Evolutionary conservation across 2,113 vertebrate species (phyloP).

Genomic region (Sisor rabdophorus): DNA sequence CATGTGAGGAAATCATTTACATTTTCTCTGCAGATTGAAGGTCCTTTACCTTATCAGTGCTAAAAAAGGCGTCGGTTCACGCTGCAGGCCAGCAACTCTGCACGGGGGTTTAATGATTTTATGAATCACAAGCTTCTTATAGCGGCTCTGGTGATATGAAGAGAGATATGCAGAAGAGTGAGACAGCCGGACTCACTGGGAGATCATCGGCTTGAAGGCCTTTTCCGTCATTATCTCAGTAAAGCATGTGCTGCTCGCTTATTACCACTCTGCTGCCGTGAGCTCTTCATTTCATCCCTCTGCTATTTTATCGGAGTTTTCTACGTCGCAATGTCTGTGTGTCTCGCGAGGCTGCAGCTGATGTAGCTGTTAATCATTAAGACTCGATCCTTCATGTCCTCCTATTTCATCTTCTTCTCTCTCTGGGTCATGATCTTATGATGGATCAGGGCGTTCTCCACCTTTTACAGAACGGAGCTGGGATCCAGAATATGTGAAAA

Average conservation of each 20-base stretch:
- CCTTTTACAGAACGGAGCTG: slow-evolving; percentile 63
- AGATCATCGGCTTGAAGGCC: slow-evolving; percentile 56
- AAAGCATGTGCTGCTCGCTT: slow-evolving; percentile 51
- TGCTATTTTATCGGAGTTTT: slow-evolving; percentile 53
- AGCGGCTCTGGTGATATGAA: slow-evolving; percentile 60
- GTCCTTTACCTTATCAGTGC: slow-evolving; percentile 51
- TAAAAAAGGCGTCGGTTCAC: slow-evolving; percentile 54
- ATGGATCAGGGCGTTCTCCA: slow-evolving; percentile 65
- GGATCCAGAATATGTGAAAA: slow-evolving; percentile 67
- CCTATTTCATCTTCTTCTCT: slow-evolving; percentile 50
- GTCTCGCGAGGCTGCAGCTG: slow-evolving; percentile 51
- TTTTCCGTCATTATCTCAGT: slow-evolving; percentile 58
- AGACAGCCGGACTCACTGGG: slow-evolving; percentile 50
- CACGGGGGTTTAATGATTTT: slow-evolving; percentile 56
- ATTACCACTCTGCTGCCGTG: slow-evolving; percentile 57
- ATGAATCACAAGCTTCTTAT: slow-evolving; percentile 53
- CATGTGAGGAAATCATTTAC: slow-evolving; percentile 52
- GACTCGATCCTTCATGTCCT: slow-evolving; percentile 58
- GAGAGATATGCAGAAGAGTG: slow-evolving; percentile 41
- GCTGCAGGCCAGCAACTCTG: slow-evolving; percentile 50
- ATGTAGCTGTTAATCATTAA: slow-evolving; percentile 67
- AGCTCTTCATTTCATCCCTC: slow-evolving; percentile 56
- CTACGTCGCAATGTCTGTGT: slow-evolving; percentile 52
- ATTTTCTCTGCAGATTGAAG: slow-evolving; percentile 50
- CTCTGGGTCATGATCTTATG: slow-evolving; percentile 67